Evolutionary conservation across 2,888 invertebrate species (phyloP).

Genomic region (Lacanobia wlatinum): DNA sequence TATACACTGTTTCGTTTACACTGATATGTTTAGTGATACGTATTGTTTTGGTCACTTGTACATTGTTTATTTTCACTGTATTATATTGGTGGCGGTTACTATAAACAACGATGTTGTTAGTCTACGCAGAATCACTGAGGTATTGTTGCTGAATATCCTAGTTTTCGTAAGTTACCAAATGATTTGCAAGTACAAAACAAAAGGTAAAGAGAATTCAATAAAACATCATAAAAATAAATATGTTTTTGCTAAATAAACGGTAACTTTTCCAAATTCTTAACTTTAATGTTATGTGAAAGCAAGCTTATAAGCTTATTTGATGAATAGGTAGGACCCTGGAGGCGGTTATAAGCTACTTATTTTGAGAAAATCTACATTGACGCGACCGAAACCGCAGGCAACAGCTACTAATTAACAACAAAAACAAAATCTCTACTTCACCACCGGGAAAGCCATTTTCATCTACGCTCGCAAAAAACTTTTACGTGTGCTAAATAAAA

Average conservation of each 20-base stretch:
- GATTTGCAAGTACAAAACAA: not conserved
- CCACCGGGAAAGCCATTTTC: not conserved
- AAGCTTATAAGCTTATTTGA: no score
- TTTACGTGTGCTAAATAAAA: slow-evolving; percentile 11
- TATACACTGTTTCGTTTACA: slow-evolving; percentile 58
- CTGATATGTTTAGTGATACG: slow-evolving; percentile 49
- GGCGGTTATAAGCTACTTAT: no score
- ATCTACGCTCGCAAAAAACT: slow-evolving; percentile 9
- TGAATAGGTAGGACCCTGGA: no score
- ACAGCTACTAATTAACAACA: not conserved
- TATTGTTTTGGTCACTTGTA: slow-evolving; percentile 41
- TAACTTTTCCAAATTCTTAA: not conserved
- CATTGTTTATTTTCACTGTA: slow-evolving; percentile 48
- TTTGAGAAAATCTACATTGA: no score
- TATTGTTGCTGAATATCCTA: not conserved
- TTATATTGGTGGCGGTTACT: slow-evolving; percentile 25
- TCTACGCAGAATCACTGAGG: slow-evolving; percentile 1
- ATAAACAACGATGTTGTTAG: slow-evolving; percentile 50
- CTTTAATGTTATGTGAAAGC: no score
- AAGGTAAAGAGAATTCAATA: not conserved
- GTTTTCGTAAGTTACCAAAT: not conserved
- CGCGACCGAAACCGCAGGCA: no score
- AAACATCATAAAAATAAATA: not conserved
- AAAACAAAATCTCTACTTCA: not conserved
- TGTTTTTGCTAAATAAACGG: not conserved